Conservation (phyloP, 1,140 invertebrate genomes). For the Nasonia vitripennis region DNA sequence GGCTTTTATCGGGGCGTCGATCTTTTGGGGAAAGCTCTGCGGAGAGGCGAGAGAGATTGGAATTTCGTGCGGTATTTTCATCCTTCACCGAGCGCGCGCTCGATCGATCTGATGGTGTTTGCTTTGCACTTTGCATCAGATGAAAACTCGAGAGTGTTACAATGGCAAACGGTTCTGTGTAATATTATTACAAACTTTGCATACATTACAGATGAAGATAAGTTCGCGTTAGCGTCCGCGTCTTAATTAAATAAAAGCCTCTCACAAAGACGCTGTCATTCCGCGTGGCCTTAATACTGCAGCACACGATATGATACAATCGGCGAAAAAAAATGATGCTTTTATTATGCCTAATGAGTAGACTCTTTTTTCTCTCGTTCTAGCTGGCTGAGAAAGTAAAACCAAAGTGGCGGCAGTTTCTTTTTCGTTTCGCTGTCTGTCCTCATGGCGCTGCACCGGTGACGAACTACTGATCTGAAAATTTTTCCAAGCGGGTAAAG, state of each 20-base stretch:
- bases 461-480: constrained; percentile 5
- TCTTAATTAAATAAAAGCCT: not conserved
- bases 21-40: not conserved
- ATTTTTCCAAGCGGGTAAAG: not conserved
- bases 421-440: not conserved
- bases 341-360: constrained; percentile 36
- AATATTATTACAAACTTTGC: not conserved
- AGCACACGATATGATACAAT: not conserved
- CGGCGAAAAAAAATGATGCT: not conserved
- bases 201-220: not conserved
- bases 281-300: not conserved
- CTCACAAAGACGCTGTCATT: not conserved
- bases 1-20: not conserved
- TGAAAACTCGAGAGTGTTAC: too few relatives aligned
- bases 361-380: not conserved
- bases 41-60: not conserved
- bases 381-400: constrained; percentile 8
- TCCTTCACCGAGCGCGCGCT: not conserved
- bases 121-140: too few relatives aligned
- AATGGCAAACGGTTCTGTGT: too few relatives aligned
- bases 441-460: not conserved
- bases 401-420: not conserved
- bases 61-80: not conserved
- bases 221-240: not conserved
- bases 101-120: too few relatives aligned